Evolutionary conservation across 2,888 invertebrate species (phyloP).

Genomic region (Anagyrus pseudococci): DNA sequence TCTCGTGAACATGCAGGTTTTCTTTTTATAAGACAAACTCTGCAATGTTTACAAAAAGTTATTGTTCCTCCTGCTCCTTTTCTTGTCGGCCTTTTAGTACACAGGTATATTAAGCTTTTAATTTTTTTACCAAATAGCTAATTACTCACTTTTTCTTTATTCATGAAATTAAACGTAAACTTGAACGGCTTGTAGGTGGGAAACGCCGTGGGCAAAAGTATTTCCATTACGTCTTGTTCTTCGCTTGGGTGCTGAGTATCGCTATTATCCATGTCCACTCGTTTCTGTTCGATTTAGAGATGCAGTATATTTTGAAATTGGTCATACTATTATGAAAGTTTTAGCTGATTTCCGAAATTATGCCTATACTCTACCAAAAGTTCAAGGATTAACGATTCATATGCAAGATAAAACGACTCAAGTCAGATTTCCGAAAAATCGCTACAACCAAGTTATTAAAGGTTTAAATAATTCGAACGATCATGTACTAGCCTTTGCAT

Average conservation of each 20-base stretch:
- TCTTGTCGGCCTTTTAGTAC: conserved; percentile 79
- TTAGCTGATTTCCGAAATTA: conserved; percentile 86
- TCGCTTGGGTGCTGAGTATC: conserved; percentile 82
- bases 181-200: conserved; percentile 65
- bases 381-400: conserved; percentile 79
- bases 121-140: neutral
- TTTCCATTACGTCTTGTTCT: conserved; percentile 77
- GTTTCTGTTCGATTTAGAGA: conserved; percentile 79
- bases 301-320: conserved; percentile 84
- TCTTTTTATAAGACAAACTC: conserved; percentile 79
- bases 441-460: conserved; percentile 76
- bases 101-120: conserved; percentile 62
- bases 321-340: conserved; percentile 87
- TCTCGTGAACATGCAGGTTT: conserved; percentile 81
- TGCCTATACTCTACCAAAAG: conserved; percentile 78
- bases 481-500: conserved; percentile 83
- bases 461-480: conserved; percentile 82
- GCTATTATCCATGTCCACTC: conserved; percentile 85
- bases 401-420: conserved; percentile 83
- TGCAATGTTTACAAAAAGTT: conserved; percentile 81
- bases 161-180: conserved; percentile 5
- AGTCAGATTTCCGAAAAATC: conserved; percentile 78
- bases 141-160: conserved; percentile 7
- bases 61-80: conserved; percentile 76
- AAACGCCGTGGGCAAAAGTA: conserved; percentile 83